Evolutionary conservation across 2,888 invertebrate genomes (phyloP).

Genomic region (Maniola hyperantus): DNA sequence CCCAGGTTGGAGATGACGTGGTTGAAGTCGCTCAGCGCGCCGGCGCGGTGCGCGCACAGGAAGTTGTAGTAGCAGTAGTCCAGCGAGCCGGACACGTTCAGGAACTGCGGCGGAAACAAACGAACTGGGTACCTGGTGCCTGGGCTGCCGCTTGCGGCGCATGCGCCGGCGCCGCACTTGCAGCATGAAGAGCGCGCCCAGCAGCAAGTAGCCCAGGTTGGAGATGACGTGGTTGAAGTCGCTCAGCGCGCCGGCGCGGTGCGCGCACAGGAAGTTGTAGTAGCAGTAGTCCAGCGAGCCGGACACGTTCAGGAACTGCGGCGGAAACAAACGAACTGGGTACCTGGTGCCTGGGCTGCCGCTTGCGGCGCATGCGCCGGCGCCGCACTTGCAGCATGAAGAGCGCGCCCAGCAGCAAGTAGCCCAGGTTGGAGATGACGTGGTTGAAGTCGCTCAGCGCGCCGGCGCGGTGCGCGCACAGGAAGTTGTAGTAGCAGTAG

Average conservation of each 20-base stretch:
- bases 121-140: conserved; percentile 52
- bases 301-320: conserved; percentile 87
- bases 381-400: conserved; percentile 87
- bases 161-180: conserved; percentile 79
- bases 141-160: conserved; percentile 51
- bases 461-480: conserved; percentile 91
- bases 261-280: conserved; percentile 95
- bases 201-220: conserved; percentile 91
- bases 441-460: conserved; percentile 93
- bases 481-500: conserved; percentile 95
- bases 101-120: conserved; percentile 70
- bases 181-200: conserved; percentile 90
- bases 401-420: conserved; percentile 90
- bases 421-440: conserved; percentile 92
- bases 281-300: conserved; percentile 96
- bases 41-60: conserved; percentile 91
- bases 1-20: conserved; percentile 94
- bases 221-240: conserved; percentile 95
- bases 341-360: conserved; percentile 58
- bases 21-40: conserved; percentile 91
- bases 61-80: conserved; percentile 97
- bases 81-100: conserved; percentile 92
- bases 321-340: too few species aligned
- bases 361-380: conserved; percentile 52
- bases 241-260: conserved; percentile 87